These are phyloP conservation scores for Lordiphosa mommai DNA, from an alignment of 1,140 invertebrate species.

Conservation along the genomic window DNA sequence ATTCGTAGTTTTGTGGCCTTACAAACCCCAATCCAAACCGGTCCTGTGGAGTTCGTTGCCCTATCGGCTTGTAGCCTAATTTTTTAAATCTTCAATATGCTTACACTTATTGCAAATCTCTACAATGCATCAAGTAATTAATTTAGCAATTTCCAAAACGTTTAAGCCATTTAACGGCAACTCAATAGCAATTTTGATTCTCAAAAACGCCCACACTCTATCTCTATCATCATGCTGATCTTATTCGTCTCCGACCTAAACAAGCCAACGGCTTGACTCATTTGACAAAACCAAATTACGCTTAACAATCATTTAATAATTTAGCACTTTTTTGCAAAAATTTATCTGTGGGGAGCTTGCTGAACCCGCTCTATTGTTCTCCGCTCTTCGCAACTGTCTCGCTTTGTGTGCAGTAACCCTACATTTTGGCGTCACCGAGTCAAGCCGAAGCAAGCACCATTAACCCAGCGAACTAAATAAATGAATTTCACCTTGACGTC, in stretches of 20 bases:
- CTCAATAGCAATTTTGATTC: background rate
- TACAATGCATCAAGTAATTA: background rate
- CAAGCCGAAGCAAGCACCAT: constrained; percentile 36
- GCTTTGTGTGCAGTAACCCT: constrained; percentile 23
- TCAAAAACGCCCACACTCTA: constrained; percentile 21
- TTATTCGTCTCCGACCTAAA: constrained; percentile 7
- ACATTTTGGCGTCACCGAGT: constrained; percentile 6
- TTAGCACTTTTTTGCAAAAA: constrained; percentile 68
- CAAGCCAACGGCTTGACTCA: constrained; percentile 29
- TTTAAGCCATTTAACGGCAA: too few relatives aligned
- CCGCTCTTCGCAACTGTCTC: constrained; percentile 6
- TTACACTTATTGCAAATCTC: constrained; percentile 25
- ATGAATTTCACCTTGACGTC: constrained; percentile 73
- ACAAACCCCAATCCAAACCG: too few relatives aligned
- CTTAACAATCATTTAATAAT: constrained; percentile 73
- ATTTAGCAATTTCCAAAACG: too few relatives aligned
- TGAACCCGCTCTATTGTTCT: constrained; percentile 28
- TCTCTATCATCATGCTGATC: background rate
- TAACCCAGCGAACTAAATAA: constrained; percentile 65
- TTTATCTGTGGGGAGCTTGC: constrained; percentile 37
- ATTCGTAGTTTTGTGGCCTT: too few relatives aligned
- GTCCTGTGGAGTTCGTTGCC: too few relatives aligned
- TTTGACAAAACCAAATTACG: constrained; percentile 42
- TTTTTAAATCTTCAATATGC: constrained; percentile 1
- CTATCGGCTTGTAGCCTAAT: too few relatives aligned